Percentiles rank a stretch among this genome's conserved stretches.
These are phyloP conservation scores for Buceros bicornis DNA, from an alignment of 2,797 vertebrate genomes.

Conservation along the genomic window DNA sequence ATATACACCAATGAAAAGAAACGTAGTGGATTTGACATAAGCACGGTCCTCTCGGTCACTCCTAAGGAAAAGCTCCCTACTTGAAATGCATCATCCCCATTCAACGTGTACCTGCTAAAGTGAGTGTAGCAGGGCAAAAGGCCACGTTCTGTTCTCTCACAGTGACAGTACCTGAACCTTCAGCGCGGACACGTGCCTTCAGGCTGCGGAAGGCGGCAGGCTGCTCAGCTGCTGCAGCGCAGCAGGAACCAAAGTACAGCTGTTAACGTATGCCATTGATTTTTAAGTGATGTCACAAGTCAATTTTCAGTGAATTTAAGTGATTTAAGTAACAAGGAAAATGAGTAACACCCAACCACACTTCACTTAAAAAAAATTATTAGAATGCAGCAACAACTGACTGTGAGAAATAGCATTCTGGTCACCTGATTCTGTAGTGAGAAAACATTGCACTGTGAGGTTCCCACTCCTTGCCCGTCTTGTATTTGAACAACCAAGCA, in stretches of 20 bases:
- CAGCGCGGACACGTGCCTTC: neutral
- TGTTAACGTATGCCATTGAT: too few relatives aligned
- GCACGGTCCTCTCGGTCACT: neutral
- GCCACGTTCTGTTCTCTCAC: neutral
- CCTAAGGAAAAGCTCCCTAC: neutral
- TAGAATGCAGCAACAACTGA: neutral
- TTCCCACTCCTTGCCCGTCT: neutral
- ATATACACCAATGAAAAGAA: neutral
- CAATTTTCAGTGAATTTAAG: neutral
- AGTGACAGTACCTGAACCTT: too few relatives aligned
- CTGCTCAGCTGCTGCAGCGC: neutral
- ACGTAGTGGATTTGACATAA: neutral
- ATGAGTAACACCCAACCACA: neutral
- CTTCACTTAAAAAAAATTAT: neutral
- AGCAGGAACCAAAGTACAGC: too few relatives aligned
- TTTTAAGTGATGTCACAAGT: too few relatives aligned
- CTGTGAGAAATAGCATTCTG: neutral
- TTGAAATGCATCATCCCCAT: neutral
- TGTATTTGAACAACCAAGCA: neutral
- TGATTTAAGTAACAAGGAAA: neutral
- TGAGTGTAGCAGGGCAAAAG: neutral
- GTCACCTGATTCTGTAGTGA: neutral
- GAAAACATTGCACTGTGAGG: neutral
- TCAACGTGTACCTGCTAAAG: neutral
- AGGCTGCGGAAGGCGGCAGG: rapidly evolving